Percentiles rank a stretch among this genome's conserved stretches.
Evolutionary conservation across 2,888 invertebrate species (phyloP).

Genomic region (Ctenicera cuprea): DNA sequence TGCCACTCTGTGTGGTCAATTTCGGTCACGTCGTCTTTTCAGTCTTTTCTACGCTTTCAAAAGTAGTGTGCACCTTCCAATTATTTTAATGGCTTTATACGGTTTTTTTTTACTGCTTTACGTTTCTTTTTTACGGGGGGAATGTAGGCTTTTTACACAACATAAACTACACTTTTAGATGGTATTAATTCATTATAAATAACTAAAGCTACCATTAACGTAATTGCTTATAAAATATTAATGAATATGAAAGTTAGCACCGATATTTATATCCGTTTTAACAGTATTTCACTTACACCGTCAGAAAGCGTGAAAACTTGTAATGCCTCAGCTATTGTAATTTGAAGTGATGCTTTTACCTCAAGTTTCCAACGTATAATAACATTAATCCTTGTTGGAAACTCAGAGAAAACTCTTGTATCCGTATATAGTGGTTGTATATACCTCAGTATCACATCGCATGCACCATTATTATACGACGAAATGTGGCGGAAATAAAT

Average conservation of each 20-base stretch:
- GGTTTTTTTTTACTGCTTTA: not conserved
- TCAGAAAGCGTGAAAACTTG: constrained; percentile 9
- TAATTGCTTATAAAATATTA: too few relatives aligned
- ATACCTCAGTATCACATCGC: constrained; percentile 4
- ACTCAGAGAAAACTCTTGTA: constrained; percentile 3
- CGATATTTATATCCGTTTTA: too few relatives aligned
- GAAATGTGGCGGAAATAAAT: constrained; percentile 19
- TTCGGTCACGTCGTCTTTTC: constrained; percentile 2
- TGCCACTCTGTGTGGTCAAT: constrained; percentile 12
- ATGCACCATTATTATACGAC: constrained; percentile 1
- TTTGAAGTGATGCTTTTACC: constrained; percentile 22
- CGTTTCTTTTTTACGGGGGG: not conserved
- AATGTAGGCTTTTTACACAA: not conserved
- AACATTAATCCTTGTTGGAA: constrained; percentile 24
- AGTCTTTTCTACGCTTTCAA: not conserved
- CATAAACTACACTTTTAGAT: not conserved
- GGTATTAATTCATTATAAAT: not conserved
- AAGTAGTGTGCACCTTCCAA: constrained; percentile 9
- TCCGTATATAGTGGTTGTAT: not conserved
- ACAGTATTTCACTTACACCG: not conserved
- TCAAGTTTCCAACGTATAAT: constrained; percentile 7
- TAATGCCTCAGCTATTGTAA: not conserved
- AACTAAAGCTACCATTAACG: too few relatives aligned
- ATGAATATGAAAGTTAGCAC: too few relatives aligned
- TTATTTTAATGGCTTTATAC: not conserved